phyloP scores from a whole-genome alignment of 2,113 vertebrate genomes.

The Pyxicephalus adspersus region DNA sequence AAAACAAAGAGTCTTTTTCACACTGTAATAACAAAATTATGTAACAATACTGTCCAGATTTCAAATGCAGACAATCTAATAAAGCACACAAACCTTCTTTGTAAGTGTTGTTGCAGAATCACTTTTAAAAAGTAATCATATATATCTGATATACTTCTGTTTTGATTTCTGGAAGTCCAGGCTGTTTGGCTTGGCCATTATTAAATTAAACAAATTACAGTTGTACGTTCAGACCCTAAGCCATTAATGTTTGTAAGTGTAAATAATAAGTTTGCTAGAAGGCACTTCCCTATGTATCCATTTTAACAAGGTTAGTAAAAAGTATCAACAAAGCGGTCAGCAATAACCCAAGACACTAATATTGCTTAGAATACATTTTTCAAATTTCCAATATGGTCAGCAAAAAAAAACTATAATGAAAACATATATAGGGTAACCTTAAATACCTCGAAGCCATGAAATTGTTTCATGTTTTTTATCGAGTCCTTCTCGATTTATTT shows the following conservation, averaged over 20 bases:
- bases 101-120: not conserved
- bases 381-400: not conserved
- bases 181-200: conserved; percentile 30
- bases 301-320: conserved; percentile 22
- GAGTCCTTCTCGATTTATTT: no score
- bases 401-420: not conserved
- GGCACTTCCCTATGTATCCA: conserved; percentile 7
- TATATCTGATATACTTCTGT: conserved; percentile 17
- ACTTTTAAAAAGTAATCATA: conserved; percentile 17
- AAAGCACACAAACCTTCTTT: conserved; percentile 8
- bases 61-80: conserved; percentile 9
- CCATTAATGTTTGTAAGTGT: conserved; percentile 27
- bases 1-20: not conserved
- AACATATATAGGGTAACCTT: not conserved
- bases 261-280: conserved; percentile 41
- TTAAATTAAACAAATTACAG: conserved; percentile 41
- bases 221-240: conserved; percentile 28
- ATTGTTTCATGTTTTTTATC: no score
- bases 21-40: not conserved
- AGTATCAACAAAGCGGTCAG: conserved; percentile 34
- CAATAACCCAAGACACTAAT: conserved; percentile 17
- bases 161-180: conserved; percentile 12
- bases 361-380: not conserved
- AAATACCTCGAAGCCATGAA: no score
- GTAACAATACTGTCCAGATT: not conserved